Evolutionary conservation across 2,888 invertebrate genomes (phyloP).

Genomic region (Andrena bucephala): DNA sequence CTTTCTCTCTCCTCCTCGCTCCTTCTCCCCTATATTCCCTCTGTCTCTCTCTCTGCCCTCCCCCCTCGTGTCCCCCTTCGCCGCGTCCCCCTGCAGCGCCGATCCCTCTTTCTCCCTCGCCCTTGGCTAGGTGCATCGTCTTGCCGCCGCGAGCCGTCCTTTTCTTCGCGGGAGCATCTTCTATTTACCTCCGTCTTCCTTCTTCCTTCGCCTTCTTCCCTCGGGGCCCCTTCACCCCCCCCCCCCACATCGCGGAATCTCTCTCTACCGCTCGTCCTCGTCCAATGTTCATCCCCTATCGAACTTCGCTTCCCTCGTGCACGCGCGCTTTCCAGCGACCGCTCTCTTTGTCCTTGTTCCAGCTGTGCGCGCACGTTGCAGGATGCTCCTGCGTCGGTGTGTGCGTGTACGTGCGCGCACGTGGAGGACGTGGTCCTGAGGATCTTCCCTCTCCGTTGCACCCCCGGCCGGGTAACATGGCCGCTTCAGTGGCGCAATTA

Average conservation of each 20-base stretch:
- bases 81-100: constrained; percentile 26
- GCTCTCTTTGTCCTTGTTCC: constrained; percentile 35
- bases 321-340: constrained; percentile 25
- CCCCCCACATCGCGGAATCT: constrained; percentile 1
- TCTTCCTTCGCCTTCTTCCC: not conserved
- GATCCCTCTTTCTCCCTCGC: constrained; percentile 36
- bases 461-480: constrained; percentile 79
- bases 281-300: constrained; percentile 37
- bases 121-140: constrained; percentile 28
- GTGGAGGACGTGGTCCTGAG: constrained; percentile 38
- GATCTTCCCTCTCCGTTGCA: constrained; percentile 74
- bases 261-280: constrained; percentile 30
- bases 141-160: constrained; percentile 33
- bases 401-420: not conserved
- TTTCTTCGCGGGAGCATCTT: constrained; percentile 44
- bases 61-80: constrained; percentile 21
- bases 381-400: not conserved
- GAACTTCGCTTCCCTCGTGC: constrained; percentile 10
- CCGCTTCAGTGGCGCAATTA: constrained; percentile 83
- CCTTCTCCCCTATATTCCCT: constrained; percentile 34
- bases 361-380: constrained; percentile 6
- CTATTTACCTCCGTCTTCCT: constrained; percentile 35
- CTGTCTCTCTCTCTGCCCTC: constrained; percentile 21
- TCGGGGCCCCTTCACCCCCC: constrained; percentile 3
- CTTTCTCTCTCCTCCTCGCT: constrained; percentile 50